These are phyloP conservation scores for Pocillopora grandis DNA, from an alignment of 92 coral and sea anemone genomes.

Conservation along the genomic window DNA sequence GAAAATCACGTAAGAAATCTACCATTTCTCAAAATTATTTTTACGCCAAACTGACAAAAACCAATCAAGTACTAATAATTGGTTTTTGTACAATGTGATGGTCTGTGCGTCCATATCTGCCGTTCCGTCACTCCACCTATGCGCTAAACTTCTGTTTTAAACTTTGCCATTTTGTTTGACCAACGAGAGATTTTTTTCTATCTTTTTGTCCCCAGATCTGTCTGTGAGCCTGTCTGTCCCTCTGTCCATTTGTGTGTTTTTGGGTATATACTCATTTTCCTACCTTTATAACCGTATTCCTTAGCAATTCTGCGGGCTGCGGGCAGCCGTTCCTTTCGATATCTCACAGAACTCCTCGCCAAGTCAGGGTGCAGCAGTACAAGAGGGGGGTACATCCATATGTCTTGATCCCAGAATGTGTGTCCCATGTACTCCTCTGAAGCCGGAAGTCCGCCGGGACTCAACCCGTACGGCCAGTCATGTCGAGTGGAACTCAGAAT, in stretches of 20 bases:
- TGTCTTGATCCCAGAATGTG: constrained; percentile 92
- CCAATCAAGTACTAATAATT: not conserved
- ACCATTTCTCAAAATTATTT: not conserved
- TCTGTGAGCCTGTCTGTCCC: not conserved
- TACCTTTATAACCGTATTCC: constrained; percentile 76
- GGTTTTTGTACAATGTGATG: too few species aligned
- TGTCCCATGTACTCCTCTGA: constrained; percentile 95
- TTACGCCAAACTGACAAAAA: too few species aligned
- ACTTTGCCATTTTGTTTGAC: too few species aligned
- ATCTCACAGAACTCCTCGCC: constrained; percentile 71
- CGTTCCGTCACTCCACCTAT: not conserved
- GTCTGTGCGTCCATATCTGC: not conserved
- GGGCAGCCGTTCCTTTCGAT: constrained; percentile 74
- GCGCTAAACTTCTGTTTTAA: not conserved
- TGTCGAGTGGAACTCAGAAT: constrained; percentile 83
- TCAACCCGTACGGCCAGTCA: constrained; percentile 87
- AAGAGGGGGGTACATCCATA: constrained; percentile 87
- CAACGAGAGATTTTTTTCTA: too few species aligned
- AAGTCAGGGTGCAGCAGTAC: constrained; percentile 77
- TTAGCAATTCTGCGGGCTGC: constrained; percentile 74
- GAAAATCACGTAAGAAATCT: not conserved
- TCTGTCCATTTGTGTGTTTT: not conserved
- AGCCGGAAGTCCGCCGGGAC: constrained; percentile 87
- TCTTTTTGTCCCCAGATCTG: not conserved
- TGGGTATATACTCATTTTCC: not conserved